Evolutionary conservation across 2,113 vertebrate species (phyloP).

Genomic region (Phodopus roborovskii): DNA sequence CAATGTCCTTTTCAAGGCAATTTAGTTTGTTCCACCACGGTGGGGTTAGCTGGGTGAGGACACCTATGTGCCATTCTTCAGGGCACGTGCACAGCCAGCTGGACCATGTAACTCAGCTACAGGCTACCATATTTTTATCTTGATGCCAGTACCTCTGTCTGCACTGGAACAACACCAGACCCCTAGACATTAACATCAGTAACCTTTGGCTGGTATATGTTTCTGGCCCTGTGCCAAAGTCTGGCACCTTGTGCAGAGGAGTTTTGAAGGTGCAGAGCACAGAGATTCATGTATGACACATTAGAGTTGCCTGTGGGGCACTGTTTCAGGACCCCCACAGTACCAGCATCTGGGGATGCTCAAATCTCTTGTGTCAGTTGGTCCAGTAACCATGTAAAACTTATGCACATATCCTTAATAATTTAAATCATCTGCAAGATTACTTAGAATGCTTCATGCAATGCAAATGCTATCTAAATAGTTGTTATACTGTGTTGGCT

Average conservation of each 20-base stretch:
- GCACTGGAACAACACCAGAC: background rate
- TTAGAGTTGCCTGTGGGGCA: background rate
- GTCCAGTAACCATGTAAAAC: background rate
- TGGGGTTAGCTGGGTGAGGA: background rate
- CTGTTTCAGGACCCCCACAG: background rate
- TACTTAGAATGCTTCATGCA: background rate
- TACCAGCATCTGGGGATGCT: background rate
- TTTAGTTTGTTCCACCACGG: background rate
- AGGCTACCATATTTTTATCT: background rate
- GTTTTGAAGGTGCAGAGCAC: background rate
- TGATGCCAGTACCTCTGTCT: background rate
- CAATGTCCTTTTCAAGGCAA: background rate
- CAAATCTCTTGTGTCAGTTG: background rate
- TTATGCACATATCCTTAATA: background rate
- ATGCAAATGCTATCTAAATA: background rate
- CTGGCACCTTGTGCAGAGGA: background rate
- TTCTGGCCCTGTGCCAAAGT: background rate
- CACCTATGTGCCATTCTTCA: constrained; percentile 44
- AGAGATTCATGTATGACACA: background rate
- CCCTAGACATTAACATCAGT: background rate
- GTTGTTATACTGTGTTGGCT: background rate
- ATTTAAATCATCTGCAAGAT: background rate
- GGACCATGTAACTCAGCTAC: constrained; percentile 1
- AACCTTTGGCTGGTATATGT: background rate
- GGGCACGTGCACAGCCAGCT: background rate